A percentile compares a stretch with the other conserved stretches of the same genome.
Conservation (phyloP, 2,113 vertebrate species). For the Cricetomys ansorgei region DNA sequence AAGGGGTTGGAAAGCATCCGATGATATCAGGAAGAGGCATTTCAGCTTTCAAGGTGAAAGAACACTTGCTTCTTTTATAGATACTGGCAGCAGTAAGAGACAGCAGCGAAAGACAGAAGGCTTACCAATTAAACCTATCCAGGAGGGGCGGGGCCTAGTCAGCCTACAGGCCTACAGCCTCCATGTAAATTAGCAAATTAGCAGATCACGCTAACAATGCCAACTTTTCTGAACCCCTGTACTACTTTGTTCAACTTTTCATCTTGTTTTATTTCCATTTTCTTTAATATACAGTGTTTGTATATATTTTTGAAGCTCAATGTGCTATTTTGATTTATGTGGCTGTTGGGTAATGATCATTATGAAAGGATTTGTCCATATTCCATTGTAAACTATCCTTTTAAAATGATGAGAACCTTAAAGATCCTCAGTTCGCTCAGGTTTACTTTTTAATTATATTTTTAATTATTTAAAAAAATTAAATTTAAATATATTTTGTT, state of each 20-base stretch:
- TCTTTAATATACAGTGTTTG: neutral
- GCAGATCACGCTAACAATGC: constrained; percentile 74
- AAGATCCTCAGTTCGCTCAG: constrained; percentile 49
- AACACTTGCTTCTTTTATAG: constrained; percentile 85
- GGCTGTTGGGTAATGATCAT: neutral
- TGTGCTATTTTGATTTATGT: neutral
- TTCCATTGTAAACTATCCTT: neutral
- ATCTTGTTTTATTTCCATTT: neutral
- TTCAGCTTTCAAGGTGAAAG: constrained; percentile 87
- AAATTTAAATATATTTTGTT: neutral
- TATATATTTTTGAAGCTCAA: neutral
- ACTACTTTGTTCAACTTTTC: constrained; percentile 78
- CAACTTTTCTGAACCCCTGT: constrained; percentile 74
- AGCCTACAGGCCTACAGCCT: constrained; percentile 79
- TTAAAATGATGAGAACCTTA: neutral
- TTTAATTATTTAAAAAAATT: constrained; percentile 44
- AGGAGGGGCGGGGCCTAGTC: constrained; percentile 73
- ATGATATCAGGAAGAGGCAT: constrained; percentile 86
- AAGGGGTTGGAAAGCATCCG: constrained; percentile 81
- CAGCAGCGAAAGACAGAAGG: constrained; percentile 83
- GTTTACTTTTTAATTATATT: constrained; percentile 74
- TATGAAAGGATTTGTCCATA: neutral
- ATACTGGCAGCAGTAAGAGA: constrained; percentile 89
- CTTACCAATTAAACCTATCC: constrained; percentile 84
- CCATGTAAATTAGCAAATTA: too few relatives aligned